Conservation (phyloP, 1,140 invertebrate genomes). For the Campoletis sonorensis region DNA sequence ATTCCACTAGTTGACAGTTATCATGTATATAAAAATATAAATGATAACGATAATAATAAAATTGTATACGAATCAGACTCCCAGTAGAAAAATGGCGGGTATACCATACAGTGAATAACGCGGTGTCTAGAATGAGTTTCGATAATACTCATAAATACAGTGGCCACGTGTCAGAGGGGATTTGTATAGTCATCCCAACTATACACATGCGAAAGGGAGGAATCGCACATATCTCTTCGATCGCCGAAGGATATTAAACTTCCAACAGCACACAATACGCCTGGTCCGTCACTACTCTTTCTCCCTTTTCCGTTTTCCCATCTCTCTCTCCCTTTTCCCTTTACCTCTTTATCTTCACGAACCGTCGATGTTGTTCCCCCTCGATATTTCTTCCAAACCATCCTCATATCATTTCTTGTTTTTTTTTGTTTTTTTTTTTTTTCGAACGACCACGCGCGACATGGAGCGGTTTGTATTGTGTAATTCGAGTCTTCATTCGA, state of each 20-base stretch:
- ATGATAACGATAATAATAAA: slow-evolving; percentile 19
- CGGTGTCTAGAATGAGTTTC: slow-evolving; percentile 43
- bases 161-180: slow-evolving; percentile 65
- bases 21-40: neutral
- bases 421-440: slow-evolving; percentile 44
- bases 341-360: slow-evolving; percentile 27
- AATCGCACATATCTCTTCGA: slow-evolving; percentile 49
- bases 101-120: slow-evolving; percentile 25
- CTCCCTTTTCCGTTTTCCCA: slow-evolving; percentile 28
- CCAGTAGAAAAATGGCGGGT: neutral
- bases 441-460: slow-evolving; percentile 7
- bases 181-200: neutral
- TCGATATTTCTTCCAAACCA: slow-evolving; percentile 49
- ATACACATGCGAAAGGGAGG: slow-evolving; percentile 54
- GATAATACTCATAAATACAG: slow-evolving; percentile 68
- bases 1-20: slow-evolving; percentile 48
- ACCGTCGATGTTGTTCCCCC: slow-evolving; percentile 47
- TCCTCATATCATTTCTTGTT: slow-evolving; percentile 5
- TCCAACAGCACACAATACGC: slow-evolving; percentile 51
- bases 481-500: no score
- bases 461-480: no score
- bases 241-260: slow-evolving; percentile 71
- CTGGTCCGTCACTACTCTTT: slow-evolving; percentile 35
- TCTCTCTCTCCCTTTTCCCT: slow-evolving; percentile 47
- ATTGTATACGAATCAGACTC: neutral